Evolutionary conservation across 2,888 invertebrate species (phyloP).

Genomic region (Hypercompe scribonia): DNA sequence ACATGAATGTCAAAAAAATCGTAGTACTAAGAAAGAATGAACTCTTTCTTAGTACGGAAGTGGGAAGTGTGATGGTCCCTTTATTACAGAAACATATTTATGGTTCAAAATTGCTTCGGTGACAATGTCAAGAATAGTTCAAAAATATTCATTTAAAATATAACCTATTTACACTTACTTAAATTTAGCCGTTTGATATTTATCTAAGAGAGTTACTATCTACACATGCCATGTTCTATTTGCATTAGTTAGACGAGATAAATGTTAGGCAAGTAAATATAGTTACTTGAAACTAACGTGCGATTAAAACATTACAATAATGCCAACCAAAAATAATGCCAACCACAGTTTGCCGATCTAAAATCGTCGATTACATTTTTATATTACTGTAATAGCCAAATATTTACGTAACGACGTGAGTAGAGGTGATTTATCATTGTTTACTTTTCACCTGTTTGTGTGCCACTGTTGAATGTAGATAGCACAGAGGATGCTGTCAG

Average conservation of each 20-base stretch:
- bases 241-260: not conserved
- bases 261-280: too few relatives aligned
- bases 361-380: slow-evolving; percentile 30
- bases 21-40: too few relatives aligned
- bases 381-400: slow-evolving; percentile 42
- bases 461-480: slow-evolving; percentile 53
- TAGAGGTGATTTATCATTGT: slow-evolving; percentile 61
- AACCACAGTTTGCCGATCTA: slow-evolving; percentile 8
- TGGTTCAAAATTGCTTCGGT: too few relatives aligned
- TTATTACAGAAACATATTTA: too few relatives aligned
- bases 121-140: not conserved
- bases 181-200: too few relatives aligned
- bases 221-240: not conserved
- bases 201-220: not conserved
- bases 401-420: slow-evolving; percentile 59
- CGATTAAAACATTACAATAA: not conserved
- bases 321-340: too few relatives aligned
- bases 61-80: too few relatives aligned
- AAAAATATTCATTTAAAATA: too few relatives aligned
- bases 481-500: slow-evolving; percentile 62
- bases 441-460: slow-evolving; percentile 55
- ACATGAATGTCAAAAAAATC: too few relatives aligned
- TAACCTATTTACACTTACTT: too few relatives aligned
- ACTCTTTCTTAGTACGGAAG: too few relatives aligned
- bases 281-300: not conserved